These are phyloP conservation scores for Hanleya hanleyi DNA, from an alignment of 2,888 invertebrate species.

Conservation along the genomic window DNA sequence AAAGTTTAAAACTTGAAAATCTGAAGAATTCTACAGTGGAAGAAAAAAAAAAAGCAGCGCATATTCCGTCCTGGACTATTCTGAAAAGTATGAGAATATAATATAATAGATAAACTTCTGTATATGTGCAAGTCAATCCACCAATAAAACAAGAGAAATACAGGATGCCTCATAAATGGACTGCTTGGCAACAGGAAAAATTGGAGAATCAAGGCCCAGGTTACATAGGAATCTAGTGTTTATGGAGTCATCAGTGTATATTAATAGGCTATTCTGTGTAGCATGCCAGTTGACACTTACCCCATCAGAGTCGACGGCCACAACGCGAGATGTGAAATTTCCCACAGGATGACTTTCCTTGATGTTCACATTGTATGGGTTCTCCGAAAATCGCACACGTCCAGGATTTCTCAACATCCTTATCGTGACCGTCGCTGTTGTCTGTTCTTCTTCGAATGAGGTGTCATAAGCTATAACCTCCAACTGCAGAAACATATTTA, in stretches of 20 bases:
- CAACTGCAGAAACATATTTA: conserved; percentile 28
- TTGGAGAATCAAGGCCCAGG: no score
- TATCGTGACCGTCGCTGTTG: conserved; percentile 6
- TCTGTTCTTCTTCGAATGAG: neutral
- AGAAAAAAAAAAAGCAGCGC: neutral
- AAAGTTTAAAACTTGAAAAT: neutral
- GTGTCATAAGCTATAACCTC: conserved; percentile 36
- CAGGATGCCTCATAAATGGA: no score
- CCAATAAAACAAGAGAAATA: no score
- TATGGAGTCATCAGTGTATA: no score
- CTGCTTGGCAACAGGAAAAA: no score
- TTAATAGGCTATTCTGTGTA: no score
- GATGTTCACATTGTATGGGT: neutral
- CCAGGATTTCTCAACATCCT: neutral
- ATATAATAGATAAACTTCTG: no score
- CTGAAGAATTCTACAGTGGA: neutral
- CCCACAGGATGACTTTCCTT: neutral
- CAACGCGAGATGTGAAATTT: neutral
- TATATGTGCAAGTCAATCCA: no score
- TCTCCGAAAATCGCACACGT: neutral
- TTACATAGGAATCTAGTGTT: no score
- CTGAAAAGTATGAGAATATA: no score
- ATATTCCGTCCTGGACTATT: no score
- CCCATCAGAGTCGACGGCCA: conserved; percentile 45
- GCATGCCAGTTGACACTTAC: conserved; percentile 41